Evolutionary conservation across 2,113 vertebrate genomes (phyloP), one percentile per base, ranked within the genome.

Genomic region (Nesospiza acunhae): DNA sequence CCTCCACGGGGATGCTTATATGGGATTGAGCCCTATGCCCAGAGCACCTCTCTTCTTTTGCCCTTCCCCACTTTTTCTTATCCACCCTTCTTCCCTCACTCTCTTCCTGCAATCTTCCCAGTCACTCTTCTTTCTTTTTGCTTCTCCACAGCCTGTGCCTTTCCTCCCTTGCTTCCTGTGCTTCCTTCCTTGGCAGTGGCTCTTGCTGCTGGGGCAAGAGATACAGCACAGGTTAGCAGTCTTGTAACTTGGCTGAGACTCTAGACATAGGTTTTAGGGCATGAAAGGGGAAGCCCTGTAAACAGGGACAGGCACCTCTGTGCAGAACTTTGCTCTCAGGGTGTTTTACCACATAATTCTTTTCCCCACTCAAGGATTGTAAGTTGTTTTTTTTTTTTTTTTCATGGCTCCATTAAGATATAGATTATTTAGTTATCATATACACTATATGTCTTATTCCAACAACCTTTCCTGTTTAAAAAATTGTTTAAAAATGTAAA

Each of bases 361-460:
- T 46, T 15, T 3, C n/a, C 11, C 4, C 20, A 47, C 4, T 5
- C 21, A 31, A 31, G 35, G 13, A 35, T 12, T 56, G 24, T 35
- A 21, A 0, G 0, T 39, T 35, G 8, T 2, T 17, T 28, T 16
- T 18, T 4, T 47, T 6, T 60, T 50, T 42, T 44, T 53, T 50
- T 30, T 21, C 3, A 21, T 41, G 20, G 7, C 35, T 87, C 28
- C 31, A 56, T 31, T 41, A 49, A 22, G 16, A 72, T 56, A 63
- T 3, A 55, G 24, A 55, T 55, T n/a, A 47, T 56, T 49, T 64
- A 49, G 7, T 56, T 35, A 70, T 55, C 47, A 55, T 28, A 41
- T 53, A 16, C 13, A 23, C 39, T 24, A 16, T 30, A 41, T 14
- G 13, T 55, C 35, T 56, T 35, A 41, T 56, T 87, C 24, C 20